Evolutionary conservation across 2,113 vertebrate genomes (phyloP).

Genomic region (Poecilia latipinna): DNA sequence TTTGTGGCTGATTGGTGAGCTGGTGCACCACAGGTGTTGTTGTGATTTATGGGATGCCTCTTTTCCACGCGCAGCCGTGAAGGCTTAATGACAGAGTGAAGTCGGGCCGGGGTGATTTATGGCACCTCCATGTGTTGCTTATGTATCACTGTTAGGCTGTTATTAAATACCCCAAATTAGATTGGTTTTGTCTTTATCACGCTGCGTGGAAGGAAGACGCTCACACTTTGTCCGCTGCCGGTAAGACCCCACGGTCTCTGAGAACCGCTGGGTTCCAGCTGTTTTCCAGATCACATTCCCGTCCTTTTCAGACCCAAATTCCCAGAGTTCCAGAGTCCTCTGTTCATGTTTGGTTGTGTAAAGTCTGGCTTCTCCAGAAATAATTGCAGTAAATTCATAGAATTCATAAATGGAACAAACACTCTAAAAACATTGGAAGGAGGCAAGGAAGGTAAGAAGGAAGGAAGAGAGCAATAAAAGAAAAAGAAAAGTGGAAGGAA

Average conservation of each 20-base stretch:
- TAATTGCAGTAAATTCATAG: no score
- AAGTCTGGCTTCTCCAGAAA: background rate
- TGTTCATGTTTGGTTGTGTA: background rate
- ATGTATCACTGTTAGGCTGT: background rate
- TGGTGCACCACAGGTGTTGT: constrained; percentile 20
- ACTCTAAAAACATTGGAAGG: background rate
- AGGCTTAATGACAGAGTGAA: background rate
- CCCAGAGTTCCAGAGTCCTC: background rate
- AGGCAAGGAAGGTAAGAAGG: background rate
- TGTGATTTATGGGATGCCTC: background rate
- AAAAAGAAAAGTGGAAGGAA: background rate
- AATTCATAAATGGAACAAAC: background rate
- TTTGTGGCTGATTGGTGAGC: background rate
- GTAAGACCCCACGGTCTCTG: background rate
- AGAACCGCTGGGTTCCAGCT: no score
- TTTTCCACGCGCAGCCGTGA: background rate
- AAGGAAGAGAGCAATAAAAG: background rate
- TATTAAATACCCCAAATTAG: constrained; percentile 3
- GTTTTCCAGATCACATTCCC: no score
- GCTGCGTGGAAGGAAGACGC: background rate
- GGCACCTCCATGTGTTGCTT: background rate
- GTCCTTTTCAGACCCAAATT: no score
- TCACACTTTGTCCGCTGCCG: background rate
- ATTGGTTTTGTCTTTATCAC: background rate
- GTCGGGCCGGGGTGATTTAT: background rate